A percentile compares a stretch with the other conserved stretches of the same genome.
phyloP scores from a whole-genome alignment of 2,888 invertebrate species.

The Selenia dentaria region DNA sequence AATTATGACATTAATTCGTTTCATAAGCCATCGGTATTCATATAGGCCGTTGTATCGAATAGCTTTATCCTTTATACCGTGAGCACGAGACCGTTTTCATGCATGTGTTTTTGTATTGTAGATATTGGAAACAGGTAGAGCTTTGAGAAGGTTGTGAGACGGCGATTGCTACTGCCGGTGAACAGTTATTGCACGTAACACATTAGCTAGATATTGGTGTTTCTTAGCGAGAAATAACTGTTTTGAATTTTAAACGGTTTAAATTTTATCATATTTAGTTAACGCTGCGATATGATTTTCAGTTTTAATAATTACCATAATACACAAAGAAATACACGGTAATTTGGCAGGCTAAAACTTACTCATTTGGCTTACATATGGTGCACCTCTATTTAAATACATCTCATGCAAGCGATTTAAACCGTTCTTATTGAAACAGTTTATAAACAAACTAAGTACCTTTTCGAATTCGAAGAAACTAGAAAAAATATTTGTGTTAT shows the following conservation, averaged over 20 bases:
- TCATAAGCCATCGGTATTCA: constrained; percentile 74
- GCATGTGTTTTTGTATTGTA: constrained; percentile 42
- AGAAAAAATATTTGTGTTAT: no score
- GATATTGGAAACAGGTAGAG: constrained; percentile 62
- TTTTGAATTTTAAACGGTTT: constrained; percentile 3
- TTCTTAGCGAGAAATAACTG: constrained; percentile 4
- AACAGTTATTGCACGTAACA: constrained; percentile 50
- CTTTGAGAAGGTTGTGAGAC: constrained; percentile 63
- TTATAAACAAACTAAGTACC: no score
- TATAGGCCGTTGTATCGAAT: constrained; percentile 47
- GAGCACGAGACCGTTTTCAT: constrained; percentile 58
- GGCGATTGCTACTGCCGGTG: constrained; percentile 4
- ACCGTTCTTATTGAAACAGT: no score
- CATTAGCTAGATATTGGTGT: constrained; percentile 17
- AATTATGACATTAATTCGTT: constrained; percentile 81
- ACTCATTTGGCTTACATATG: no score
- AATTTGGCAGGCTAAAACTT: no score
- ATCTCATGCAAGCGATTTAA: no score
- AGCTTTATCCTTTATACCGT: constrained; percentile 66
- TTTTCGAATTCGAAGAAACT: no score
- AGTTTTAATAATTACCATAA: no score
- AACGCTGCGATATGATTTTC: no score
- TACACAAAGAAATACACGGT: no score
- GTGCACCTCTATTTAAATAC: no score
- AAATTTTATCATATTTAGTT: no score